Base-by-base conservation (phyloP, 2,888 invertebrate genomes). In the Pyrgus malvae region DNA sequence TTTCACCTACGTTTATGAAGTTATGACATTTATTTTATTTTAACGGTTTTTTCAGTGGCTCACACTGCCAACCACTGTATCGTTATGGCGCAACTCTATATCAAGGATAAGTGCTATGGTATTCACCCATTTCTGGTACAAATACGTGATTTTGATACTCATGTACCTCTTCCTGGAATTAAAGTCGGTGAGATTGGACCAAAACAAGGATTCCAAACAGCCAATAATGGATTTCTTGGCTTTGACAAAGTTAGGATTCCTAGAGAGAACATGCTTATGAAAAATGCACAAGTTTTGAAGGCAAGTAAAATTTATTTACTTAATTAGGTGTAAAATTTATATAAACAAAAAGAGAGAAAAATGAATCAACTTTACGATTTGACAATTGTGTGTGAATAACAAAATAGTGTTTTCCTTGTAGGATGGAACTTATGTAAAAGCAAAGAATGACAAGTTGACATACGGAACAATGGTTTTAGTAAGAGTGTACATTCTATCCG, bases 381-480 rank as follows among this genome's bases (percentile, higher is more conserved):
- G n/a, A n/a, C n/a, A n/a, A n/a, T n/a, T n/a, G n/a, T n/a, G n/a
- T n/a, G n/a, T n/a, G n/a, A n/a, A n/a, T n/a, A n/a, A n/a, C n/a
- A n/a, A n/a, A n/a, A n/a, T n/a, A n/a, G n/a, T n/a, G n/a, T n/a
- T n/a, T n/a, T n/a, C n/a, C n/a, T 72, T 57, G 57, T 74, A 95
- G 89, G 96, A 97, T 76, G 98, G 98, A 1, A 96, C 95, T 0
- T 98, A 96, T 71, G 93, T 96, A 72, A 73, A 74, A 8, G 94
- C 97, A 0, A 92, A 94, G 17, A 95, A 94, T 63, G 93, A 94
- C 48, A 97, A 97, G 73, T 87, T 98, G 45, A 92, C 97, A 0
- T 93, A 93, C 58, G 96, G 97, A 63, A 93, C 95, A 3, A 98
- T 98, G 98, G 95, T 98, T 79, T 95, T 97, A 74, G 97, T 98